Evolutionary conservation across 2,113 vertebrate genomes (phyloP), one percentile per base, ranked within the genome.

Genomic region (Indri indri): DNA sequence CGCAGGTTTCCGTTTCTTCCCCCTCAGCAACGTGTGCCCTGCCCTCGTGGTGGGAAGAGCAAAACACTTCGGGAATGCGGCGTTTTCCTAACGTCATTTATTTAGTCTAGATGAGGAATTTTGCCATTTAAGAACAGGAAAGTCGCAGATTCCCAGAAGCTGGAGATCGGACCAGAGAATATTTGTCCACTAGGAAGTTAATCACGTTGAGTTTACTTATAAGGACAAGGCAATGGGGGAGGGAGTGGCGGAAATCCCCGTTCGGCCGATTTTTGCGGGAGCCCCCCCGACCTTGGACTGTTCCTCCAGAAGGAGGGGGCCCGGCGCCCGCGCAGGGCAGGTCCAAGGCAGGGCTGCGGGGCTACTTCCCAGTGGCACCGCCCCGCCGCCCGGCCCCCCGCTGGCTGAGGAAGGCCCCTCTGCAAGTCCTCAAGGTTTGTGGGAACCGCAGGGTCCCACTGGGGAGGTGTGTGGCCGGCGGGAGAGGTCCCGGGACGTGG

Each of bases 21-120:
- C 66, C 42, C 23, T 10, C 63, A 16, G 94, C 89, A 30, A 25
- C 9, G 59, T 32, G 37, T 22, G 32, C 61, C 37, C 16, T 40
- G 65, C 47, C 77, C 54, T 47, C 27, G 27, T 5, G 59, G 80
- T 14, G 81, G 92, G 76, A 83, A 91, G 77, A 71, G 65, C 59
- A 68, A 87, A 84, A 81, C 89, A 40, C 34, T 68, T 30, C 6
- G 34, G 81, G 65, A 73, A 54, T 16, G 71, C 80, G 76, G 79
- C 57, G 57, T 85, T 87, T 96, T 84, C 40, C 6, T 66, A 88
- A 95, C 52, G 96, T 97, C 97, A 95, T 92, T 65, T 94, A 92
- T 93, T 98, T 96, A 95, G 93, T 94, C 91, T 98, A 65, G 61
- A 92, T 14, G 83, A 81, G 88, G 85, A 85, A 66, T 34, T 54